Evolutionary conservation across 1,140 invertebrate genomes (phyloP).

Genomic region (Drosophila simulans): DNA sequence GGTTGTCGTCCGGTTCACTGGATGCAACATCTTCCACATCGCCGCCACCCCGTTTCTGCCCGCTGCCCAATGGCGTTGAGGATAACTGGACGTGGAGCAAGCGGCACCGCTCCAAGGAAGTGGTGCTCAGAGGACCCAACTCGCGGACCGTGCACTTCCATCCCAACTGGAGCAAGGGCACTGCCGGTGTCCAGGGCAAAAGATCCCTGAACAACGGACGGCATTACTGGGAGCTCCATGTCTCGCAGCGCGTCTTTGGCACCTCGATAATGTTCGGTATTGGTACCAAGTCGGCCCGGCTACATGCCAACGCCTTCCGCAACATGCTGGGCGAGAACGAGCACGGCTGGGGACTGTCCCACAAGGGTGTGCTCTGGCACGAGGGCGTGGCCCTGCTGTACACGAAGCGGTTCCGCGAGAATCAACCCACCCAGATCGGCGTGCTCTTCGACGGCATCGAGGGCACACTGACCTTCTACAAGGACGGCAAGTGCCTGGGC

Average conservation of each 20-base stretch:
- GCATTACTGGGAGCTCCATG: constrained; percentile 89
- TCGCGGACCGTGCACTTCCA: constrained; percentile 88
- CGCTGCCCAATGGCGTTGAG: constrained; percentile 84
- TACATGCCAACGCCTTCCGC: constrained; percentile 89
- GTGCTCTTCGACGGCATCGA: constrained; percentile 88
- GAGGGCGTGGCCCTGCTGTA: constrained; percentile 87
- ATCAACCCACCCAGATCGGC: constrained; percentile 88
- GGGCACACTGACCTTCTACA: constrained; percentile 90
- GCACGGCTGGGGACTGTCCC: constrained; percentile 90
- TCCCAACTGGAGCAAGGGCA: constrained; percentile 91
- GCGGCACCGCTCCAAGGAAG: constrained; percentile 88
- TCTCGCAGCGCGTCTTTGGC: constrained; percentile 89
- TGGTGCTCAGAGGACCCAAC: constrained; percentile 86
- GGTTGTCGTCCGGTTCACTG: background rate
- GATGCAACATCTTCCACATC: background rate
- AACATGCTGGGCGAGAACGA: constrained; percentile 90
- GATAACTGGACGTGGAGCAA: constrained; percentile 89
- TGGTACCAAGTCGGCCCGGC: constrained; percentile 87
- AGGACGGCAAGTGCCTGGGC: constrained; percentile 88
- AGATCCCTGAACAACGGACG: constrained; percentile 87
- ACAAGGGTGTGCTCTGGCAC: constrained; percentile 91
- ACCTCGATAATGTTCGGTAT: constrained; percentile 93
- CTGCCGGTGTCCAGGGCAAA: constrained; percentile 89
- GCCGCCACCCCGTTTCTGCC: constrained; percentile 28
- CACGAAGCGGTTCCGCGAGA: constrained; percentile 89